A percentile compares a stretch with the other conserved stretches of the same genome.
Evolutionary conservation across 2,797 vertebrate genomes (phyloP).

Genomic region (Sebastes cheni): DNA sequence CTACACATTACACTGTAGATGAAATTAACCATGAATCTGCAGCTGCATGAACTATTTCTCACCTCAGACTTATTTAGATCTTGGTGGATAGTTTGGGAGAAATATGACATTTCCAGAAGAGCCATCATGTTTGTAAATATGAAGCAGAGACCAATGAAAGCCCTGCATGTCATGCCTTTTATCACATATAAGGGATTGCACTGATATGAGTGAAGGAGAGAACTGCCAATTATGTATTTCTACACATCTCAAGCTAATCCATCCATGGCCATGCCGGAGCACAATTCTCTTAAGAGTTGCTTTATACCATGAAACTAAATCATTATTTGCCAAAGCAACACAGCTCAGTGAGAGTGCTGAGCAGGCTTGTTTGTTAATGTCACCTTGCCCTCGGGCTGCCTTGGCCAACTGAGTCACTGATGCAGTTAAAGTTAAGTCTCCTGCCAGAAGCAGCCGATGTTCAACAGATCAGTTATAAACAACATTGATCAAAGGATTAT

Average conservation of each 20-base stretch:
- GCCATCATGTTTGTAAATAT: neutral
- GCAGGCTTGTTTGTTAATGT: slow-evolving; percentile 7
- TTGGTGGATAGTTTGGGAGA: neutral
- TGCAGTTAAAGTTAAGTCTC: slow-evolving; percentile 14
- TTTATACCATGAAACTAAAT: slow-evolving; percentile 4
- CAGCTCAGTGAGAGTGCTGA: neutral
- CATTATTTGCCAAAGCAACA: neutral
- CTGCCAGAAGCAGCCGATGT: neutral
- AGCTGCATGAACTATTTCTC: neutral
- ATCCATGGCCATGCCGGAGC: neutral
- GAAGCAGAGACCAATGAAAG: neutral
- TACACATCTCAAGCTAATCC: neutral
- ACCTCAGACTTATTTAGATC: neutral
- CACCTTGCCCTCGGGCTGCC: slow-evolving; percentile 1
- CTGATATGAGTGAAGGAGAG: neutral
- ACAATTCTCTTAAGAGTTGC: neutral
- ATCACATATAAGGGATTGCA: neutral
- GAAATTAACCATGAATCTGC: neutral
- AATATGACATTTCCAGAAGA: neutral
- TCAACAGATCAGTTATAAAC: slow-evolving; percentile 26
- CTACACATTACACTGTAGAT: neutral
- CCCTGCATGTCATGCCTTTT: neutral
- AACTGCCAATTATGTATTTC: neutral
- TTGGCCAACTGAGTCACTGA: slow-evolving; percentile 8
- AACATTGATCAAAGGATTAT: slow-evolving; percentile 5